Evolutionary conservation across 2,113 vertebrate species (phyloP).

Genomic region (Bungarus multicinctus): DNA sequence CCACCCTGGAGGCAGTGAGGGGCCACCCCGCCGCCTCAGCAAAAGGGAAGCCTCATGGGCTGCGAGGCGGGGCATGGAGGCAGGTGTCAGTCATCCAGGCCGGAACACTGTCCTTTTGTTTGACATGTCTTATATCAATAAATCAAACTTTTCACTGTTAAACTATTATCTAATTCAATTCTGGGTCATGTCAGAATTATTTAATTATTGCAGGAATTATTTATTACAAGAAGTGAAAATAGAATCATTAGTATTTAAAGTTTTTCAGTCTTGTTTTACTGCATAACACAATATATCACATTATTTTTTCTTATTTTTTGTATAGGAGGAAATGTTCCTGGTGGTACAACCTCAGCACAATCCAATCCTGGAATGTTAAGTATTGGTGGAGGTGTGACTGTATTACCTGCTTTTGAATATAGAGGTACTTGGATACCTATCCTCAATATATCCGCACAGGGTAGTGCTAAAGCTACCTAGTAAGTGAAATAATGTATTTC

Average conservation of each 20-base stretch:
- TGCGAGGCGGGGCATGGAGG: too few species aligned
- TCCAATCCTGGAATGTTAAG: conserved; percentile 78
- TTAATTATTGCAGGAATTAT: background rate
- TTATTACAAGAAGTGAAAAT: background rate
- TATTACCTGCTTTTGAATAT: conserved; percentile 97
- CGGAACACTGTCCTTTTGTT: too few species aligned
- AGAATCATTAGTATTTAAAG: background rate
- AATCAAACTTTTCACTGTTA: background rate
- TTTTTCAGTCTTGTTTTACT: background rate
- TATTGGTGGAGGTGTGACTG: conserved; percentile 77
- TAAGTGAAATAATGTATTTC: conserved; percentile 72
- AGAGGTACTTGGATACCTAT: conserved; percentile 98
- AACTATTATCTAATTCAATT: background rate
- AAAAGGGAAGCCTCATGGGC: too few species aligned
- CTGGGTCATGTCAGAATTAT: background rate
- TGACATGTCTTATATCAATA: background rate
- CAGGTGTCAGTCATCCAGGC: too few species aligned
- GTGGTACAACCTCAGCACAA: conserved; percentile 74
- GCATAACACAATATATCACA: background rate
- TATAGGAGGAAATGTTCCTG: conserved; percentile 71
- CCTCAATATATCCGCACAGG: conserved; percentile 89
- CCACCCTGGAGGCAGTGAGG: too few species aligned
- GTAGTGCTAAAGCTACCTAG: conserved; percentile 97
- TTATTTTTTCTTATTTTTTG: conserved; percentile 24
- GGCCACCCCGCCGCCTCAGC: too few species aligned